These are phyloP conservation scores for Mallotus villosus DNA, from an alignment of 2,797 vertebrate genomes.

Conservation along the genomic window DNA sequence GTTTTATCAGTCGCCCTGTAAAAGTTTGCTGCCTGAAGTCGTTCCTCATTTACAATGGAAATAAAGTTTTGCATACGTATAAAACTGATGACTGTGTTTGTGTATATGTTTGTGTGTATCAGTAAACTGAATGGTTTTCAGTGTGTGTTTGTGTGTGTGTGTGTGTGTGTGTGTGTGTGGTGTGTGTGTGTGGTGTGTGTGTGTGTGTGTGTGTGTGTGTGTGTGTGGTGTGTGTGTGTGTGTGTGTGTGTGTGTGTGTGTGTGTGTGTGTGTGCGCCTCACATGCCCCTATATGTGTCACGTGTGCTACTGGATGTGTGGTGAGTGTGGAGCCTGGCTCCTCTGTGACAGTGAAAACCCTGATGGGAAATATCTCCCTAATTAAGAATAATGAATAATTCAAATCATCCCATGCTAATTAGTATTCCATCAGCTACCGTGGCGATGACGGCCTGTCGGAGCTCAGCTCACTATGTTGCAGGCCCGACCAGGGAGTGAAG, in stretches of 20 bases:
- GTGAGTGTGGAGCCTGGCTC: slow-evolving; percentile 53
- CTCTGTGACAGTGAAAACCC: slow-evolving; percentile 63
- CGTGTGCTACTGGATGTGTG: slow-evolving; percentile 5
- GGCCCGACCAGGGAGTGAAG: slow-evolving; percentile 44
- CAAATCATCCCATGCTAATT: slow-evolving; percentile 72
- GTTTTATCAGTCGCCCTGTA: slow-evolving; percentile 33
- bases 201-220: background rate
- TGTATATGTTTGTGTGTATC: background rate
- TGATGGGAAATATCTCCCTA: slow-evolving; percentile 76
- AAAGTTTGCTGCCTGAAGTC: slow-evolving; percentile 46
- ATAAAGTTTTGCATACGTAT: slow-evolving; percentile 21
- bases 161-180: slow-evolving; percentile 4
- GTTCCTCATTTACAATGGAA: slow-evolving; percentile 40
- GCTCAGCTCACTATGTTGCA: slow-evolving; percentile 49
- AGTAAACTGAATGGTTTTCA: background rate
- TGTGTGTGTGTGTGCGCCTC: background rate
- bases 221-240: too few species aligned
- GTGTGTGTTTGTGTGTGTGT: slow-evolving; percentile 1
- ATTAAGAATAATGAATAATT: slow-evolving; percentile 84
- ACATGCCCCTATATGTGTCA: background rate
- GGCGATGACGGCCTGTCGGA: slow-evolving; percentile 63
- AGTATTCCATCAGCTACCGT: slow-evolving; percentile 74
- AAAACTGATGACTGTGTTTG: background rate
- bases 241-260: slow-evolving; percentile 1
- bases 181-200: slow-evolving; percentile 1